phyloP scores from a whole-genome alignment of 2,113 vertebrate genomes.

The Colossoma macropomum region DNA sequence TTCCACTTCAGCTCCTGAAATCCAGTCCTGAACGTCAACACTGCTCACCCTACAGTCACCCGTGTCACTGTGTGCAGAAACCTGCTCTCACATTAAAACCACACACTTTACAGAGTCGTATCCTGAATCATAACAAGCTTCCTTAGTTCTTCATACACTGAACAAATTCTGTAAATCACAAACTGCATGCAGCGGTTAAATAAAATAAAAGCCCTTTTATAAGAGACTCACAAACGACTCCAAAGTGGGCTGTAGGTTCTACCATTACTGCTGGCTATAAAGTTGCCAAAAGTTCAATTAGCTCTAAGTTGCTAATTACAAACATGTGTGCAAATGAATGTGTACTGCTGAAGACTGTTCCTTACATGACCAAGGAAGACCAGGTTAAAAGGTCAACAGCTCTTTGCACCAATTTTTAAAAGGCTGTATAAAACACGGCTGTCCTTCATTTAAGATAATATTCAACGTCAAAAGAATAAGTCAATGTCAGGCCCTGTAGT shows the following conservation, averaged over 20 bases:
- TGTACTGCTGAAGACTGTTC: no score
- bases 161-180: neutral
- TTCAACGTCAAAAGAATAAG: no score
- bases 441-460: no score
- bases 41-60: conserved; percentile 61
- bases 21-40: conserved; percentile 57
- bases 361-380: no score
- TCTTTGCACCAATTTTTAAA: no score
- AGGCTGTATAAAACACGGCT: no score
- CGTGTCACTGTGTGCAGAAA: conserved; percentile 53
- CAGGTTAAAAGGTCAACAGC: no score
- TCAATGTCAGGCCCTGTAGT: no score
- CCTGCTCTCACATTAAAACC: conserved; percentile 3
- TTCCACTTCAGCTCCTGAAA: conserved; percentile 62
- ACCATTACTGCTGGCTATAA: no score
- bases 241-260: no score
- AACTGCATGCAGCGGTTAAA: neutral
- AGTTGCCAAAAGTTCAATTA: neutral
- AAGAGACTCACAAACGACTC: neutral
- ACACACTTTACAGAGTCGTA: neutral
- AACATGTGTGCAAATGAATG: no score
- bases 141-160: neutral
- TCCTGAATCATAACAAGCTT: neutral
- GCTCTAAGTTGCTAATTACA: neutral
- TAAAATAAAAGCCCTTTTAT: neutral